phyloP scores from a whole-genome alignment of 2,113 vertebrate genomes.

The Talpa occidentalis region DNA sequence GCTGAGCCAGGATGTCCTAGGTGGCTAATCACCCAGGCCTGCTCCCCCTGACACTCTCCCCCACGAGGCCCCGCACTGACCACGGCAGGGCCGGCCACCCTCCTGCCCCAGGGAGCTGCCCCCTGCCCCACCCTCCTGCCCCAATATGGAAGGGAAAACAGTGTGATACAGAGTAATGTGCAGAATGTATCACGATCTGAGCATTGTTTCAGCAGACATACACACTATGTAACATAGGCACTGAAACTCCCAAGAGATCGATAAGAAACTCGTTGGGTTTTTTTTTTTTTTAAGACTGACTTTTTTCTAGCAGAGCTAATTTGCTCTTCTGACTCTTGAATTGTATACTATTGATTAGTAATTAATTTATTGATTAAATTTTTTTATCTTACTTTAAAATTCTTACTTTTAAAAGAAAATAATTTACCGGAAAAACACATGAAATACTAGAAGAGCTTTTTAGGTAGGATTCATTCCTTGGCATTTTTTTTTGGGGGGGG shows the following conservation, averaged over 20 bases:
- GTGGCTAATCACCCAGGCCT: too few species aligned
- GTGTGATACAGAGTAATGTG: neutral
- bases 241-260: neutral
- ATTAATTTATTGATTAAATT: neutral
- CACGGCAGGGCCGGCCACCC: too few species aligned
- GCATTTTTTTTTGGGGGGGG: neutral
- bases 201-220: neutral
- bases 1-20: too few species aligned
- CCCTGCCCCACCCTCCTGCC: neutral
- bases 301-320: neutral
- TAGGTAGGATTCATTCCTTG: neutral
- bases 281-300: neutral
- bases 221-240: neutral
- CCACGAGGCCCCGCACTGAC: too few species aligned
- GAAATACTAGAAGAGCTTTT: neutral
- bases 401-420: slow-evolving; percentile 21
- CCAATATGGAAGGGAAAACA: neutral
- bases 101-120: too few species aligned
- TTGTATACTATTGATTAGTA: neutral
- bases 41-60: too few species aligned
- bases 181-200: neutral
- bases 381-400: neutral
- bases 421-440: neutral
- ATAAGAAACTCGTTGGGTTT: neutral
- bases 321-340: neutral